Evolutionary conservation across 1,140 invertebrate genomes (phyloP), one percentile per base, ranked within the genome.

Genomic region (Neelides sp.): DNA sequence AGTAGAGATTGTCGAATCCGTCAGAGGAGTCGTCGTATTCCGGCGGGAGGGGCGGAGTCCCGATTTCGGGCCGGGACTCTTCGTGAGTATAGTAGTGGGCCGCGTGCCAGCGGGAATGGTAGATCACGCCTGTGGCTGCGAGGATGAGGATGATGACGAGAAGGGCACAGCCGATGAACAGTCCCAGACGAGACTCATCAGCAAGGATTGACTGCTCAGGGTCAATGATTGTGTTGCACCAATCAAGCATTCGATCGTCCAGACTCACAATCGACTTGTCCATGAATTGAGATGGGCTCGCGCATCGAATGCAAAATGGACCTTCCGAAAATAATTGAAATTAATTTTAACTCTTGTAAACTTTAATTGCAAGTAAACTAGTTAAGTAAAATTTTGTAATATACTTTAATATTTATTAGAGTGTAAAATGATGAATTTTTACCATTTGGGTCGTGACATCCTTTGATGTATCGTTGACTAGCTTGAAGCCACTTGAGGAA

Each of bases 71-170:
- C 26, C 52, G 46, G 30, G 48, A 45, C 55, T 79, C 78, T 64
- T 82, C 80, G 62, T 80, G 74, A 0, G 80, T 82, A 64, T 83
- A 82, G 62, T 83, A 83, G 28, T 75, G 75, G 8, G 78, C 79
- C 0, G 78, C 73, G 53, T 80, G 77, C 15, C 77, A 69, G 34
- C 72, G 67, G 22, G 77, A 76, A 22, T 65, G 48, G 20, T 65
- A 58, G 17, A 69, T 36, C 13, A 68, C 59, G 4, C 64, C 49
- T 2, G 68, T 54, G 7, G 64, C 48, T 1, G 66, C 52, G 4
- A 69, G 44, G 5, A 71, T 49, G 1, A 67, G 46, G 24, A 69
- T 54, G 1, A 65, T 42, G n/a, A 52, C 30, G 20, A 57, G 59
- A 17, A 70, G 58, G 7, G 61, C 58, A 42, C 67, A 63, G 3